Percentiles rank a stretch among this genome's conserved stretches.
Conservation (phyloP, 2,888 invertebrate genomes). For the Octodonta nipae region DNA sequence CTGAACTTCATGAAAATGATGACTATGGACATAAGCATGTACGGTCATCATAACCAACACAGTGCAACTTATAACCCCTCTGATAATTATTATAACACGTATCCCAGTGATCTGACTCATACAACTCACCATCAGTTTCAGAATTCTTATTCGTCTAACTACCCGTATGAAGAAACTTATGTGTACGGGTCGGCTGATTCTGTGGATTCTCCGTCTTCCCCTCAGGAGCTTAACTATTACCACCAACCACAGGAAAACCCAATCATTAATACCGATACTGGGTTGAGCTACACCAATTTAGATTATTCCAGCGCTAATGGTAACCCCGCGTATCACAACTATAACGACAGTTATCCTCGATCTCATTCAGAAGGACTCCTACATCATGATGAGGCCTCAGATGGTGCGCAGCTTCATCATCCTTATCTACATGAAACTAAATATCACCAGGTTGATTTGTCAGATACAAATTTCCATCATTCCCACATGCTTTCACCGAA, state of each 20-base stretch:
- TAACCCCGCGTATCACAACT: conserved; percentile 26
- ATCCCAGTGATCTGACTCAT: conserved; percentile 23
- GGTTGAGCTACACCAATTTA: conserved; percentile 78
- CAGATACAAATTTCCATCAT: conserved; percentile 23
- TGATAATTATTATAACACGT: conserved; percentile 30
- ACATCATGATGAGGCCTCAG: conserved; percentile 43
- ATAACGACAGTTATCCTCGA: conserved; percentile 25
- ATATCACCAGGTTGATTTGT: conserved; percentile 29
- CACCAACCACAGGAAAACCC: conserved; percentile 35
- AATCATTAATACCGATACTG: conserved; percentile 74
- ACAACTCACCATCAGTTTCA: conserved; percentile 30
- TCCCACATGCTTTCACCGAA: conserved; percentile 7
- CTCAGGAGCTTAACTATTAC: conserved; percentile 39
- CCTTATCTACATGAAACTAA: conserved; percentile 41
- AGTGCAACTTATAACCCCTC: conserved; percentile 29
- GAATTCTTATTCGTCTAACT: conserved; percentile 28
- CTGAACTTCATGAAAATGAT: too few relatives aligned
- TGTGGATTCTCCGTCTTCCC: conserved; percentile 33
- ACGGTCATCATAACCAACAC: conserved; percentile 42
- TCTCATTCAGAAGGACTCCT: conserved; percentile 26
- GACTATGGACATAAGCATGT: conserved; percentile 75
- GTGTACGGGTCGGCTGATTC: conserved; percentile 28
- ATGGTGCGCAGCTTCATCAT: conserved; percentile 35
- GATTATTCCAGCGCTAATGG: conserved; percentile 49
- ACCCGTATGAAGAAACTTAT: conserved; percentile 33